phyloP scores from a whole-genome alignment of 2,797 vertebrate genomes.

The Carduelis carduelis region DNA sequence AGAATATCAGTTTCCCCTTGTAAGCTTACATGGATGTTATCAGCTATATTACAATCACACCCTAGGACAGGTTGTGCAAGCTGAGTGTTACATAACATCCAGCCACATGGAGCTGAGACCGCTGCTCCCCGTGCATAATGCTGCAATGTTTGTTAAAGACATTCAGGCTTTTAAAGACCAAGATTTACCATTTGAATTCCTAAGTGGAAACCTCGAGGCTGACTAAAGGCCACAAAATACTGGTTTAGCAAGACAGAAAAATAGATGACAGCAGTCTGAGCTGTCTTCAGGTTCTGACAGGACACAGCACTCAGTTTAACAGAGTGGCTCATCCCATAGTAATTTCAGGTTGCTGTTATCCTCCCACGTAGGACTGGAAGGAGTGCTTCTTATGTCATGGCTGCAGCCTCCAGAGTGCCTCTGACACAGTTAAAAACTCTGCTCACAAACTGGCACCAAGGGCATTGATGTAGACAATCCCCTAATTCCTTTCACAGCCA shows the following conservation, averaged over 20 bases:
- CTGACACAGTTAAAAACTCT: not conserved
- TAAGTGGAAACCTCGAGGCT: not conserved
- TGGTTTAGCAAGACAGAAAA: not conserved
- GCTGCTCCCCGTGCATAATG: not conserved
- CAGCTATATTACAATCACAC: not conserved
- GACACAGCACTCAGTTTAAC: not conserved
- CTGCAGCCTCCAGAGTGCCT: not conserved
- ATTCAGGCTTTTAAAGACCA: not conserved
- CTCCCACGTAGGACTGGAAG: not conserved
- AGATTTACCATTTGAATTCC: not conserved
- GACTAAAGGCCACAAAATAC: not conserved
- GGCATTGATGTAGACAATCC: not conserved
- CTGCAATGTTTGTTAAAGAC: not conserved
- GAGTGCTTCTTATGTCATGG: not conserved
- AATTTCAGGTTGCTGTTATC: not conserved
- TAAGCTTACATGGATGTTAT: not conserved
- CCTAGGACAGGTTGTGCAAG: not conserved
- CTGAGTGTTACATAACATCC: not conserved
- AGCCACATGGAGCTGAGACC: not conserved
- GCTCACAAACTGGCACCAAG: not conserved
- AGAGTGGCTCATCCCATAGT: not conserved
- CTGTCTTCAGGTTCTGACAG: constrained; percentile 2
- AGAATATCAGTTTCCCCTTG: not conserved
- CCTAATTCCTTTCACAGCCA: not conserved
- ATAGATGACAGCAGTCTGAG: not conserved